Evolutionary conservation across 2,888 invertebrate genomes (phyloP).

Genomic region (Galerucella nymphaeae): DNA sequence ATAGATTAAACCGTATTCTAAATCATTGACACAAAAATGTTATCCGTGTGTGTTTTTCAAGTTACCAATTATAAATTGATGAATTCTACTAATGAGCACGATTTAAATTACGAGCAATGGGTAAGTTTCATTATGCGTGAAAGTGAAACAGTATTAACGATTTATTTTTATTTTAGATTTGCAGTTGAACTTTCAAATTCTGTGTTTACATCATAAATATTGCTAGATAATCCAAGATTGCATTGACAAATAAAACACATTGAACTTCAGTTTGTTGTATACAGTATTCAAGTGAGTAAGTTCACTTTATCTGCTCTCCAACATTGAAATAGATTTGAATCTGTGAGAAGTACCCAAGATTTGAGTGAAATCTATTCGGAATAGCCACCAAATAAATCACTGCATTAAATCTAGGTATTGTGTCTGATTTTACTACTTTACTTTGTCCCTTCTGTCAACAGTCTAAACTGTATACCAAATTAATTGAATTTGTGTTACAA

Average conservation of each 20-base stretch:
- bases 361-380: too few species aligned
- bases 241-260: neutral
- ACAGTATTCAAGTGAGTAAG: neutral
- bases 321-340: neutral
- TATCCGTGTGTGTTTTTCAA: neutral
- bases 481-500: neutral
- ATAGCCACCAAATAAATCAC: too few species aligned
- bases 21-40: neutral
- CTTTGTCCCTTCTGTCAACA: too few species aligned
- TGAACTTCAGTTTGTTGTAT: neutral
- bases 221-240: neutral
- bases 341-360: too few species aligned
- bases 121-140: neutral
- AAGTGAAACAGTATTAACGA: constrained; percentile 5
- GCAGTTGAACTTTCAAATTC: neutral
- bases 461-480: neutral
- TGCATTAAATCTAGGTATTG: too few species aligned
- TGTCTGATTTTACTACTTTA: too few species aligned
- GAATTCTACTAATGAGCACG: neutral
- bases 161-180: neutral
- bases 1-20: neutral
- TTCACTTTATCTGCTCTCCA: neutral
- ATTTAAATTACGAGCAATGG: constrained; percentile 7
- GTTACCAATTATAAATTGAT: neutral
- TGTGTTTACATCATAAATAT: neutral